Conservation (phyloP, 2,113 vertebrate species). For the Brachypodius melanocephalos region DNA sequence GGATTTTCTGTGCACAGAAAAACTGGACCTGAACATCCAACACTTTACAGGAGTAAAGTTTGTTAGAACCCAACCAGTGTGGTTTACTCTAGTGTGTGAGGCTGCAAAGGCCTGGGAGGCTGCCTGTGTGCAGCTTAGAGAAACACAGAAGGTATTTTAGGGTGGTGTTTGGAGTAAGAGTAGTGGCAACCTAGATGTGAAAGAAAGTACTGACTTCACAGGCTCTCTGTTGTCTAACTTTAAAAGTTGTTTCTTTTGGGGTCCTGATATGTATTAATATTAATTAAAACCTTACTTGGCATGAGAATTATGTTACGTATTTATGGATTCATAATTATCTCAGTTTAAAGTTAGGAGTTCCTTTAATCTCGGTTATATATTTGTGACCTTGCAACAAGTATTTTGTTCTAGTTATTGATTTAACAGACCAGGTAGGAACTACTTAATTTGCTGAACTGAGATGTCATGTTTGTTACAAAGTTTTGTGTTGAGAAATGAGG, state of each 20-base stretch:
- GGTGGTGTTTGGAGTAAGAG: neutral
- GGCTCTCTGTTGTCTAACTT: neutral
- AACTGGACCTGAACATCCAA: neutral
- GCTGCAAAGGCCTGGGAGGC: neutral
- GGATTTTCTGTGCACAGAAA: neutral
- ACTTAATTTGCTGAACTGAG: neutral
- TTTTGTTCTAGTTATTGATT: neutral
- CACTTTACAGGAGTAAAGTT: neutral
- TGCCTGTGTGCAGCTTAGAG: neutral
- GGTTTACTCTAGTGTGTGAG: neutral
- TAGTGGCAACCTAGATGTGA: neutral
- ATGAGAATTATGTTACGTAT: neutral
- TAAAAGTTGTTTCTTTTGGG: neutral
- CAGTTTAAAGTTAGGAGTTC: neutral
- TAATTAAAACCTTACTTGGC: neutral
- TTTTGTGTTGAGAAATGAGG: neutral
- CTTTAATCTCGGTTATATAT: neutral
- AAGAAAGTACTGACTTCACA: neutral
- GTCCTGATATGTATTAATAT: neutral
- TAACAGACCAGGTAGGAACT: neutral
- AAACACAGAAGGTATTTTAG: neutral
- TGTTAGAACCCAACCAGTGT: neutral
- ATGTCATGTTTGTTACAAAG: neutral
- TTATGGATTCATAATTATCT: neutral
- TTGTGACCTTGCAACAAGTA: neutral